Conservation (phyloP, 2,113 vertebrate genomes). For the Romanogobio albipinnatus region DNA sequence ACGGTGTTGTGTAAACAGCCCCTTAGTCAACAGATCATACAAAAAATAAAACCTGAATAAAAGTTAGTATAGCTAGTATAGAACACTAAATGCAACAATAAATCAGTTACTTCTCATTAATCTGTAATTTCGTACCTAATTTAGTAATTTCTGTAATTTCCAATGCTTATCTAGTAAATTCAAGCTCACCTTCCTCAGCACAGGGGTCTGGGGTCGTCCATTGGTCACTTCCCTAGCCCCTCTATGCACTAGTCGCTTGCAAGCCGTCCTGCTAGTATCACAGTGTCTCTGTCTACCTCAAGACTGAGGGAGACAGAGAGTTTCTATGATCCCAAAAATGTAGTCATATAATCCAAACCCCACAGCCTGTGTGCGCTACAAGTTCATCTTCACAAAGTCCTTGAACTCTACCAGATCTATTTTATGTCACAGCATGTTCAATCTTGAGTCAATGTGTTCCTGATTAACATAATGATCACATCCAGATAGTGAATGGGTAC, state of each 20-base stretch:
- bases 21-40: neutral
- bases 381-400: conserved; percentile 7
- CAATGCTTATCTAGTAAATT: neutral
- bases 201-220: conserved; percentile 63
- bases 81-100: neutral
- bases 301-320: neutral
- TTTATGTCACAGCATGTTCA: neutral
- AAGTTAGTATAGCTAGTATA: neutral
- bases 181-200: conserved; percentile 53
- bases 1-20: no score
- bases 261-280: conserved; percentile 67
- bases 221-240: conserved; percentile 64
- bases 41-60: neutral
- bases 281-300: conserved; percentile 26
- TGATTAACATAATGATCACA: neutral
- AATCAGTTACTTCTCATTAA: neutral
- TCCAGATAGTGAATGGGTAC: neutral
- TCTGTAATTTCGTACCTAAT: neutral
- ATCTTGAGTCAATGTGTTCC: neutral
- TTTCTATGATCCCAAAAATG: neutral
- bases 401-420: neutral
- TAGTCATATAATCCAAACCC: conserved; percentile 10
- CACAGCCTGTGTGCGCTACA: neutral
- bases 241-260: conserved; percentile 63
- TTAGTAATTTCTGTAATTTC: no score